Conservation (phyloP, 2,888 invertebrate species). For the Junonia oenone region DNA sequence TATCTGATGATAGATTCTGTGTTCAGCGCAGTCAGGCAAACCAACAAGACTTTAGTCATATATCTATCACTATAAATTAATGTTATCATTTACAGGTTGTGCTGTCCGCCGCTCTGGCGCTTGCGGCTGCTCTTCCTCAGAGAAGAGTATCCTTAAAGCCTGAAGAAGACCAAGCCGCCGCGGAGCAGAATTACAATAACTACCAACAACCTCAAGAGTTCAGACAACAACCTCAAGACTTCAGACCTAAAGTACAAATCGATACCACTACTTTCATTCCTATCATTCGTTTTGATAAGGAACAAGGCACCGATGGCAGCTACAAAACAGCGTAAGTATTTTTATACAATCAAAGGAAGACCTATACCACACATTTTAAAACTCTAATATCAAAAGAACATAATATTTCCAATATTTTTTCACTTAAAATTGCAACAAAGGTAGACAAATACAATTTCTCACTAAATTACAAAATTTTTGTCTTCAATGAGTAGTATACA, state of each 20-base stretch:
- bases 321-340: constrained; percentile 86
- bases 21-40: no score
- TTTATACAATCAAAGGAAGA: background rate
- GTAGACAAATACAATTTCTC: background rate
- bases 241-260: constrained; percentile 62
- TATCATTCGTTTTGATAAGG: constrained; percentile 89
- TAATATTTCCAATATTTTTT: background rate
- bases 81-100: constrained; percentile 71
- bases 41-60: no score
- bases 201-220: constrained; percentile 51
- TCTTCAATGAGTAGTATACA: background rate
- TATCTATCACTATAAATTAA: no score
- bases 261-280: constrained; percentile 88
- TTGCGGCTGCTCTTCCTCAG: constrained; percentile 67
- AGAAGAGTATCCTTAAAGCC: constrained; percentile 57
- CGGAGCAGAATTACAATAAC: constrained; percentile 64
- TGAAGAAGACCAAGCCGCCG: constrained; percentile 58
- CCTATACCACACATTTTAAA: background rate
- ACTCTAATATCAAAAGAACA: background rate
- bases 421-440: background rate
- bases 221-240: constrained; percentile 55
- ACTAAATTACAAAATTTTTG: background rate
- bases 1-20: no score
- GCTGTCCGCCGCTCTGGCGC: constrained; percentile 53
- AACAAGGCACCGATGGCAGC: constrained; percentile 90